Conservation (phyloP, 2,888 invertebrate species). For the Chloromyia formosa region DNA sequence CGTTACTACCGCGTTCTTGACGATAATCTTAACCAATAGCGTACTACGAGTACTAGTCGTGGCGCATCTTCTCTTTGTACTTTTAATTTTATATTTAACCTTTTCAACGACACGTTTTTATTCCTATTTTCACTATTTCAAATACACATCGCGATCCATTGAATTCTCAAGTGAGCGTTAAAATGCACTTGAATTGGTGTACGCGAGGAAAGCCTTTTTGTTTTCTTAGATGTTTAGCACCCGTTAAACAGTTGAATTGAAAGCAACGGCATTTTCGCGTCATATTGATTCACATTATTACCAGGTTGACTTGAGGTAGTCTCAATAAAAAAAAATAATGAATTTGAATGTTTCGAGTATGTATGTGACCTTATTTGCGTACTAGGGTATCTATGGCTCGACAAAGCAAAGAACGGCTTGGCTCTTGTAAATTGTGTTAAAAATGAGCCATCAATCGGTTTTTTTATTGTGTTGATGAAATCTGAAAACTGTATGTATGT, state of each 20-base stretch:
- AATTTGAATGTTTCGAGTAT: conserved; percentile 17
- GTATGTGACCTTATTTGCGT: conserved; percentile 33
- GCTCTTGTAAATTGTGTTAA: neutral
- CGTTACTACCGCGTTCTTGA: conserved; percentile 27
- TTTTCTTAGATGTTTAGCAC: conserved; percentile 34
- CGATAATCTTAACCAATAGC: neutral
- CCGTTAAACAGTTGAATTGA: conserved; percentile 12
- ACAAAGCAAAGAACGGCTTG: neutral
- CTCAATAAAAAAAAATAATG: conserved; percentile 17
- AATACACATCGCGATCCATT: conserved; percentile 24
- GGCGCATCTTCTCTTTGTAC: neutral
- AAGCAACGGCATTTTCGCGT: conserved; percentile 8
- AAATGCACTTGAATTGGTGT: conserved; percentile 1
- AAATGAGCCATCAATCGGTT: neutral
- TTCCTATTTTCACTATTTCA: neutral
- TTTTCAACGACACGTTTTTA: neutral
- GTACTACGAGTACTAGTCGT: neutral
- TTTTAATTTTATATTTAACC: neutral
- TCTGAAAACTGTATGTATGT: conserved; percentile 5
- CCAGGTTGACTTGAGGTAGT: conserved; percentile 11
- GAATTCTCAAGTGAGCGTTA: conserved; percentile 26
- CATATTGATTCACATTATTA: neutral
- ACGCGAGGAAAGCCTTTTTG: neutral
- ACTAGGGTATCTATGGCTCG: neutral
- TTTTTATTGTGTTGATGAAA: conserved; percentile 25